These are phyloP conservation scores for Mobula hypostoma DNA, from an alignment of 2,113 vertebrate genomes.

Conservation along the genomic window DNA sequence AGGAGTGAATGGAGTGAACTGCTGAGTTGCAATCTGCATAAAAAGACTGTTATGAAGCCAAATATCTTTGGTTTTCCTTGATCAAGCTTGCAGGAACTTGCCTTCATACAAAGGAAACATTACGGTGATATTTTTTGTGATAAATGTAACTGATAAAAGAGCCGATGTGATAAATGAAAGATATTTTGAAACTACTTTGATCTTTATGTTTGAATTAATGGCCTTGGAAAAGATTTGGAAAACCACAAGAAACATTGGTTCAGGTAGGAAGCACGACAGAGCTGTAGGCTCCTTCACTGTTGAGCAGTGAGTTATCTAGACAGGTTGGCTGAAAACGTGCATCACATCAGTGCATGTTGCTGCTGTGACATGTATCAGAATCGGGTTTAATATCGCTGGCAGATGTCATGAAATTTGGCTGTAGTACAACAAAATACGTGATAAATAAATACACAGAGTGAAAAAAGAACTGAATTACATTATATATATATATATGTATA, in stretches of 20 bases:
- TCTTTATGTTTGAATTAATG: conserved; percentile 1
- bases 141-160: background rate
- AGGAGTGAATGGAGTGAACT: background rate
- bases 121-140: background rate
- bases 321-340: background rate
- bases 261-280: background rate
- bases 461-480: too few relatives aligned
- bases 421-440: too few relatives aligned
- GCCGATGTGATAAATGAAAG: background rate
- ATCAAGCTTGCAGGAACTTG: background rate
- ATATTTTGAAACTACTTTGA: background rate
- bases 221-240: background rate
- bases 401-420: too few relatives aligned
- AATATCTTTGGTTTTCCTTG: background rate
- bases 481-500: too few relatives aligned
- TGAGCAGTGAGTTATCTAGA: background rate
- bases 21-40: background rate
- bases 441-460: too few relatives aligned
- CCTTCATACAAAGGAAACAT: background rate
- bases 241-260: background rate
- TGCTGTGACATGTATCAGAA: background rate
- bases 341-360: too few relatives aligned
- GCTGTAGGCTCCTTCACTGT: background rate
- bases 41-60: background rate
- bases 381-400: too few relatives aligned